Evolutionary conservation across 2,113 vertebrate species (phyloP).

Genomic region (Dissostichus mawsoni): DNA sequence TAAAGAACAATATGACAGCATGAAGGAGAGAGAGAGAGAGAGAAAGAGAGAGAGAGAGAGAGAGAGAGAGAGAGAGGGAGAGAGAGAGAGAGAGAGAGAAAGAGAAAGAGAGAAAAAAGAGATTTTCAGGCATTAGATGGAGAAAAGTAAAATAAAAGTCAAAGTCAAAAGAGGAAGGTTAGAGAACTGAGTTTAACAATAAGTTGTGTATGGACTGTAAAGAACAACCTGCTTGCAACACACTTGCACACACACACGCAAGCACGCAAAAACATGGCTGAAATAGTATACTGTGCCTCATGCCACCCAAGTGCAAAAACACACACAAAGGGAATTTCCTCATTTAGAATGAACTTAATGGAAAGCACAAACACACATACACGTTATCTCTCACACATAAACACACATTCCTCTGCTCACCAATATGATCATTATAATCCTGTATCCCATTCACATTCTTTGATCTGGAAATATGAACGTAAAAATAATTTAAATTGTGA

Average conservation of each 20-base stretch:
- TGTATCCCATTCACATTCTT: slow-evolving; percentile 39
- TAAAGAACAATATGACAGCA: neutral
- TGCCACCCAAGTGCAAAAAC: slow-evolving; percentile 49
- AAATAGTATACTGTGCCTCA: slow-evolving; percentile 13
- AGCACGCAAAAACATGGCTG: slow-evolving; percentile 12
- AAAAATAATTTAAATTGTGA: slow-evolving; percentile 4
- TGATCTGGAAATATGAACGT: slow-evolving; percentile 46
- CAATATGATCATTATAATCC: slow-evolving; percentile 23
- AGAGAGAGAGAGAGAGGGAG: neutral
- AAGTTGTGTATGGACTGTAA: slow-evolving; percentile 9
- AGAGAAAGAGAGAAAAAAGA: too few relatives aligned
- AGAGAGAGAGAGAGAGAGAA: too few relatives aligned
- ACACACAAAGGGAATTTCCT: slow-evolving; percentile 56
- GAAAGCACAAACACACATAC: neutral
- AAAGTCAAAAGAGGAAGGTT: neutral
- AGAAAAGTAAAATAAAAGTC: neutral
- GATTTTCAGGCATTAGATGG: neutral
- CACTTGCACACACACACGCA: neutral
- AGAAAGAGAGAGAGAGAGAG: neutral
- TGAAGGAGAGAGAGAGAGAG: neutral
- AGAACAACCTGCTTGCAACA: neutral
- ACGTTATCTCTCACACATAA: neutral
- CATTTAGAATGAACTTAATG: slow-evolving; percentile 37
- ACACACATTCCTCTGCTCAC: slow-evolving; percentile 34
- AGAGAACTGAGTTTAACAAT: neutral